Conservation (phyloP, 2,113 vertebrate genomes). For the Ornithorhynchus anatinus region DNA sequence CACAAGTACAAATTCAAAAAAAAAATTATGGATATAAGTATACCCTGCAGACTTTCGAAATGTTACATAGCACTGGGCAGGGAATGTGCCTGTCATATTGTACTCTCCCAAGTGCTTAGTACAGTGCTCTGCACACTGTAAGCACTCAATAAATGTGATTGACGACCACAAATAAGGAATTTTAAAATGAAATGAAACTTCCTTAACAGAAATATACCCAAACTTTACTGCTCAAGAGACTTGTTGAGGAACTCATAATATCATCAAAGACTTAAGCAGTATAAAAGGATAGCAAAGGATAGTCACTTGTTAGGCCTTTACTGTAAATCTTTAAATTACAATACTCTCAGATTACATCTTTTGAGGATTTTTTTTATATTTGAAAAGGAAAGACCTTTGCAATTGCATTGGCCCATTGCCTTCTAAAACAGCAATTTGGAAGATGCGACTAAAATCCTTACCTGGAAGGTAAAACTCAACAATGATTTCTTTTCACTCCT, state of each 20-base stretch:
- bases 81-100: no score
- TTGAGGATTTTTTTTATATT: conserved; percentile 39
- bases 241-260: conserved; percentile 25
- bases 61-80: no score
- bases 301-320: conserved; percentile 35
- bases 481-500: conserved; percentile 32
- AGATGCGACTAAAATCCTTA: conserved; percentile 32
- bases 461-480: conserved; percentile 43
- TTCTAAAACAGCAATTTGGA: conserved; percentile 25
- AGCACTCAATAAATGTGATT: no score
- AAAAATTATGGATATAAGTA: no score
- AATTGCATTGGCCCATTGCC: conserved; percentile 36
- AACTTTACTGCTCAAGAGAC: not conserved
- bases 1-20: no score
- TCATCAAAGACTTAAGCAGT: conserved; percentile 30
- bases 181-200: conserved; percentile 25
- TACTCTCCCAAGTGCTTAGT: no score
- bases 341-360: conserved; percentile 21
- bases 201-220: not conserved
- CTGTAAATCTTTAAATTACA: conserved; percentile 48
- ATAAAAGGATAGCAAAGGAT: conserved; percentile 25
- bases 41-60: no score
- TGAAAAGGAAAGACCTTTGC: conserved; percentile 25
- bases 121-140: no score
- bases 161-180: conserved; percentile 12